A percentile compares a stretch with the other conserved stretches of the same genome.
Conservation (phyloP, 2,888 invertebrate species). For the Rhingia campestris region DNA sequence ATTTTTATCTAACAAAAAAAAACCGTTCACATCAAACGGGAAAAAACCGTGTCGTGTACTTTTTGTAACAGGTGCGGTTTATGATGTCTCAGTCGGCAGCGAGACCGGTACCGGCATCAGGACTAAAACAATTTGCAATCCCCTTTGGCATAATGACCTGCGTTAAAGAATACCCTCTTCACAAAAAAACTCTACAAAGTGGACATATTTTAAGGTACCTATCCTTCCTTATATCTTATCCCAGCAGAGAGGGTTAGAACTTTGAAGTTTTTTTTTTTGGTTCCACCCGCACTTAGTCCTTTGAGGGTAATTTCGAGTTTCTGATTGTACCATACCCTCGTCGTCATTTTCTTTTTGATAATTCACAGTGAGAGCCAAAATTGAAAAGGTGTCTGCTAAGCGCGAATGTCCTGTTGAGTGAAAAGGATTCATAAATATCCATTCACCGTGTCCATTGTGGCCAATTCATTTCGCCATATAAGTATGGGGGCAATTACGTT, state of each 20-base stretch:
- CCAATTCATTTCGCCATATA: slow-evolving; percentile 65
- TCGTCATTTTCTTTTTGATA: background rate
- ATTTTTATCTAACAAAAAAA: slow-evolving; percentile 42
- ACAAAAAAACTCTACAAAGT: slow-evolving; percentile 21
- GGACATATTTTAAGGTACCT: slow-evolving; percentile 32
- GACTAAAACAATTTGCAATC: slow-evolving; percentile 62
- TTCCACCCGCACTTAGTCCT: slow-evolving; percentile 10
- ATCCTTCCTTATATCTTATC: background rate
- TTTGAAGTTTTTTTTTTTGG: slow-evolving; percentile 3
- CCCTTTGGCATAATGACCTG: slow-evolving; percentile 64
- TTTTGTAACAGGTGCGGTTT: slow-evolving; percentile 70
- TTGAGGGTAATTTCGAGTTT: slow-evolving; percentile 53
- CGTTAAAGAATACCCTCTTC: slow-evolving; percentile 35
- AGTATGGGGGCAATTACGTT: slow-evolving; percentile 61
- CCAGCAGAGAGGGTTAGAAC: slow-evolving; percentile 37
- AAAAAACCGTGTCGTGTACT: slow-evolving; percentile 30
- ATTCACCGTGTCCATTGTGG: slow-evolving; percentile 56
- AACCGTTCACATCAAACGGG: slow-evolving; percentile 59
- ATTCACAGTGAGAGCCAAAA: slow-evolving; percentile 5
- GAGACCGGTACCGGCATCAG: slow-evolving; percentile 15
- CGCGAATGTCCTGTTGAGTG: slow-evolving; percentile 55
- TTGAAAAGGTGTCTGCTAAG: slow-evolving; percentile 43
- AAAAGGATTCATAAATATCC: slow-evolving; percentile 70
- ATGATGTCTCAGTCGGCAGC: slow-evolving; percentile 46
- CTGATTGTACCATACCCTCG: slow-evolving; percentile 10